Percentiles rank a stretch among this genome's conserved stretches.
Conservation (phyloP, 2,113 vertebrate species). For the Egretta garzetta region DNA sequence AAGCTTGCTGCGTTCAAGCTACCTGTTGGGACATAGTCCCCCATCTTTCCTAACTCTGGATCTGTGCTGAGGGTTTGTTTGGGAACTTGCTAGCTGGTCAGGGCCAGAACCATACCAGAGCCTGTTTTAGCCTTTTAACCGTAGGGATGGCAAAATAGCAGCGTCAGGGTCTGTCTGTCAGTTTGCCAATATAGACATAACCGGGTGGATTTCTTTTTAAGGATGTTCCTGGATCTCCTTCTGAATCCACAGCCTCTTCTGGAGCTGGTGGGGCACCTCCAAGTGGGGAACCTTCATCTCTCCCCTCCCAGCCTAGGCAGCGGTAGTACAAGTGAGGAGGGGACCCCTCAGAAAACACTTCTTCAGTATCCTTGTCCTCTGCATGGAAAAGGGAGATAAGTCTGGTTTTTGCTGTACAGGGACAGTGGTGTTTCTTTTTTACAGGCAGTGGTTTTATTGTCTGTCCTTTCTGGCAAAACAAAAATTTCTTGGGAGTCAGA, state of each 20-base stretch:
- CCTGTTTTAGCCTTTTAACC: neutral
- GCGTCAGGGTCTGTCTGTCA: fast-evolving
- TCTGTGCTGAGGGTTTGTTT: neutral
- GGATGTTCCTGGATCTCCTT: neutral
- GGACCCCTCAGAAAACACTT: neutral
- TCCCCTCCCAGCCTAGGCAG: neutral
- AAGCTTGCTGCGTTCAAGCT: neutral
- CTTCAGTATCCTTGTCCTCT: neutral
- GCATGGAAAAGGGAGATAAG: neutral
- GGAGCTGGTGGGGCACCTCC: neutral
- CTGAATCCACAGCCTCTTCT: neutral
- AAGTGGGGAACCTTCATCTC: neutral
- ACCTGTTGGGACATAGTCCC: neutral
- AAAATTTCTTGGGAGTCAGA: neutral
- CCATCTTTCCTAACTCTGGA: neutral
- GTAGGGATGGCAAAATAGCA: neutral
- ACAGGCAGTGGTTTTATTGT: neutral
- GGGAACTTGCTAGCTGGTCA: neutral
- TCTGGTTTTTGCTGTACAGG: neutral
- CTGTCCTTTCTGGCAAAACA: neutral
- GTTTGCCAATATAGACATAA: neutral
- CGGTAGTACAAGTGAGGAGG: neutral
- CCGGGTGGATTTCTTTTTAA: neutral
- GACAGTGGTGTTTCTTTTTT: neutral
- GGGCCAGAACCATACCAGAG: neutral